Evolutionary conservation across 2,888 invertebrate genomes (phyloP), one percentile per base, ranked within the genome.

Genomic region (Caradrina clavipalpis): DNA sequence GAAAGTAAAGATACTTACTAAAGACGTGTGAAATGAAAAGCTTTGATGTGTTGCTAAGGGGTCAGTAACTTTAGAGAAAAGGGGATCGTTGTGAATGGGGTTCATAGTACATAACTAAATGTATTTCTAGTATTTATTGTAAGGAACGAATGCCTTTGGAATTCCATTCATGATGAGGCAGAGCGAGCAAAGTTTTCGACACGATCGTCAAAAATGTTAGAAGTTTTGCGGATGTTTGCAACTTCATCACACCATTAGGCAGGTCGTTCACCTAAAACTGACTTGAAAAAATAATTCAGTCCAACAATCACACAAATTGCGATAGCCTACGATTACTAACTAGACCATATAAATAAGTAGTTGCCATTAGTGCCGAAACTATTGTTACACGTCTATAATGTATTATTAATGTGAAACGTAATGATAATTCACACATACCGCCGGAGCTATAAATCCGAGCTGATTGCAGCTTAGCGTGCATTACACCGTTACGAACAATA

Each of bases 401-500:
- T 79, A 76, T 74, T 73, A 76, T 81, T 84, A 78, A 72, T 76
- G 72, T 71, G 72, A 57, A 65, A 68, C 53, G 57, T 76, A 82
- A 84, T 83, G 65, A 75, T 76, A 75, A 85, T 78, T 83, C 75
- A 76, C 69, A 78, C 66, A 73, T 76, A 69, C 61, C 65, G 47
- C 26, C 53, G 39, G 26, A 69, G 78, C 78, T 63, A 85, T 85
- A 83, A 85, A 83, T 83, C 66, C 58, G 10, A 73, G 26, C 69
- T 76, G 78, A 85, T 80, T 76, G 61, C 70, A 67, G 73, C 73
- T 67, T 78, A 69, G 67, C 73, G 72, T 72, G 69, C 65, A 71
- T 80, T 72, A 80, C 80, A 84, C 80, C 76, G 72, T 67, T 78
- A 76, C 68, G 56, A 85, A 83, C 85, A 85, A 83, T 83, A 69